These are phyloP conservation scores for Tiphia femorata DNA, from an alignment of 2,888 invertebrate species.

Conservation along the genomic window DNA sequence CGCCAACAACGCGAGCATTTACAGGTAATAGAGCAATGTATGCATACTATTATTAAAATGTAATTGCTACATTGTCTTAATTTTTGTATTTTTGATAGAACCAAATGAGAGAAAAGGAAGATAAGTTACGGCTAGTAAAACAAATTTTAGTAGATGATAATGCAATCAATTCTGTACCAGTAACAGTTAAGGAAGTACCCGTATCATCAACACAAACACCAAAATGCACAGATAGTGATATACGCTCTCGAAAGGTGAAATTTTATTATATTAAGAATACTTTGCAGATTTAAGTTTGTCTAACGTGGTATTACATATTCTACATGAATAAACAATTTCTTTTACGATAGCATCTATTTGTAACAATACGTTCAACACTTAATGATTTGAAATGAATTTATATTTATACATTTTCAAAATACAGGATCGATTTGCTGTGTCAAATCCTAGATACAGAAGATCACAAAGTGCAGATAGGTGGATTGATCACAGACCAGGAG, in stretches of 20 bases:
- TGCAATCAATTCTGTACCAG: conserved; percentile 34
- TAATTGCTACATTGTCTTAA: background rate
- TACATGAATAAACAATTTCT: background rate
- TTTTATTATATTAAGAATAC: background rate
- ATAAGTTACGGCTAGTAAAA: conserved; percentile 74
- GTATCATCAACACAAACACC: too few species aligned
- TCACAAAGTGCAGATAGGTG: conserved; percentile 86
- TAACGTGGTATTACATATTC: too few species aligned
- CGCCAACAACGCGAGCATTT: conserved; percentile 73
- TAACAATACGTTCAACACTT: background rate
- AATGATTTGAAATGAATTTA: background rate
- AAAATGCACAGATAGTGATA: conserved; percentile 43
- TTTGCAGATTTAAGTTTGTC: background rate
- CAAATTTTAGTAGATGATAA: conserved; percentile 73
- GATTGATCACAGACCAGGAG: conserved; percentile 90
- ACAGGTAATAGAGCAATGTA: conserved; percentile 59
- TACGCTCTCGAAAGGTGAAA: conserved; percentile 50
- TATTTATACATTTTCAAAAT: too few species aligned
- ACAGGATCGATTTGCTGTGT: conserved; percentile 75
- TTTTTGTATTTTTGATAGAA: conserved; percentile 52
- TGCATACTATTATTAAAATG: background rate
- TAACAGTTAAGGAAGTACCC: conserved; percentile 12
- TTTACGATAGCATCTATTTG: background rate
- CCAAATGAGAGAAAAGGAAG: conserved; percentile 74
- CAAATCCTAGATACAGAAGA: conserved; percentile 81